Evolutionary conservation across 92 coral and sea anemone genomes (phyloP), one percentile per base, ranked within the genome.

Genomic region (Siderastrea siderea): DNA sequence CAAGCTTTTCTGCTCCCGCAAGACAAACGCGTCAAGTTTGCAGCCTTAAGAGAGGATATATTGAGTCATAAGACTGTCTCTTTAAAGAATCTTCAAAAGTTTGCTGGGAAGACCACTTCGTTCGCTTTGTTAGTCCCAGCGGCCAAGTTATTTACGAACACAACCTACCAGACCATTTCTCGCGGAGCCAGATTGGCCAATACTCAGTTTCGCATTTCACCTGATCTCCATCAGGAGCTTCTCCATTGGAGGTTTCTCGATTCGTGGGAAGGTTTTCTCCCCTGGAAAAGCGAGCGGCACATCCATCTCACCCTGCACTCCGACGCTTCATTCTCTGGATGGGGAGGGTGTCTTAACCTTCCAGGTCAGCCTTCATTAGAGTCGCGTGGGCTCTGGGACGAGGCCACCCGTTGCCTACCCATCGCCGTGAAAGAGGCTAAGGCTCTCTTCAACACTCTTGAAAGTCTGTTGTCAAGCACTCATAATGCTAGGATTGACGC

Each of bases 91-190:
- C 60, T 90, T 43, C 90, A 90, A 48, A 78, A 63, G 65, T 90
- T 90, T 51, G 86, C 93, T 1, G 80, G 87, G 66, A 85, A 90
- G 63, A 90, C 86, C 73, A 91, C 90, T 14, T 91, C 91, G 1
- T 91, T 91, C 49, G 85, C 91, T 61, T 65, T 91, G 57, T 57
- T 77, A 46, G 88, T 86, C 26, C 90, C 93, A 9, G 93, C 93
- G n/a, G 93, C 90, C 50, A 79, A 86, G 66, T 46, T 83, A 47
- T 84, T 62, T 60, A 61, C 89, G 46, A 85, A 85, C 66, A 5
- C 54, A 10, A 6, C 5, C 64, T 53, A 55, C 49, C 82, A 62
- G 46, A 72, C 50, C 75, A 61, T 61, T n/a, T 62, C 67, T n/a
- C 67, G 5, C n/a, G n/a, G 67, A 11, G 26, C n/a, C 15, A 62